These are phyloP conservation scores for Tetanocera ferruginea DNA, from an alignment of 2,888 invertebrate genomes.

Conservation along the genomic window DNA sequence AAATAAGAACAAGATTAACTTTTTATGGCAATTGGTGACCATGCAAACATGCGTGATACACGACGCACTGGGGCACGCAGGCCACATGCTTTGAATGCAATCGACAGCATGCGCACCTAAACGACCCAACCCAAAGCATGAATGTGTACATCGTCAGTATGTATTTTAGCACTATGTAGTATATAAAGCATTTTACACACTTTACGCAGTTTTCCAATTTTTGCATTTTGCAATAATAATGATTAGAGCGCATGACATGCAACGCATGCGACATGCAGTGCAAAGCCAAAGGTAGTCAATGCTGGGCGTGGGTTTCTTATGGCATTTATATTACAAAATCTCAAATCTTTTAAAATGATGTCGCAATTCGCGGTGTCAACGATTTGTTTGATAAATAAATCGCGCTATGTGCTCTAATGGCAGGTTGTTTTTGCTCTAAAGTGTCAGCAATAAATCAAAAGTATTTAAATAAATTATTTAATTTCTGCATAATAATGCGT, in stretches of 20 bases:
- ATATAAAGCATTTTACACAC: neutral
- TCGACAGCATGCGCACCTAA: neutral
- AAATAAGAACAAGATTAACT: slow-evolving; percentile 60
- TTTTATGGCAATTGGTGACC: slow-evolving; percentile 42
- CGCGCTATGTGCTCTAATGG: neutral
- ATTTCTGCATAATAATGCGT: no score
- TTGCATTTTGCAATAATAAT: slow-evolving; percentile 26
- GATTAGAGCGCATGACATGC: slow-evolving; percentile 11
- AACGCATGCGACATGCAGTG: neutral
- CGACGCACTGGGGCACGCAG: neutral
- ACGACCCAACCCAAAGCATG: neutral
- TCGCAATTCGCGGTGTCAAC: slow-evolving; percentile 8
- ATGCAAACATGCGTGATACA: slow-evolving; percentile 10
- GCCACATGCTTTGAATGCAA: neutral
- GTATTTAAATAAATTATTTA: no score
- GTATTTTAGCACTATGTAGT: neutral
- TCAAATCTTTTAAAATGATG: neutral
- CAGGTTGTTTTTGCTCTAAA: neutral
- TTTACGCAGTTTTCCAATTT: slow-evolving; percentile 12
- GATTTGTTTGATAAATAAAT: slow-evolving; percentile 10
- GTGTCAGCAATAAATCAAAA: neutral
- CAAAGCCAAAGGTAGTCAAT: neutral
- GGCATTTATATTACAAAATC: slow-evolving; percentile 2
- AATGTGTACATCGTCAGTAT: neutral
- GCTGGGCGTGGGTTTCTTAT: slow-evolving; percentile 2